Base-by-base conservation (phyloP, 2,113 vertebrate species). In the Sylvilagus bachmani region DNA sequence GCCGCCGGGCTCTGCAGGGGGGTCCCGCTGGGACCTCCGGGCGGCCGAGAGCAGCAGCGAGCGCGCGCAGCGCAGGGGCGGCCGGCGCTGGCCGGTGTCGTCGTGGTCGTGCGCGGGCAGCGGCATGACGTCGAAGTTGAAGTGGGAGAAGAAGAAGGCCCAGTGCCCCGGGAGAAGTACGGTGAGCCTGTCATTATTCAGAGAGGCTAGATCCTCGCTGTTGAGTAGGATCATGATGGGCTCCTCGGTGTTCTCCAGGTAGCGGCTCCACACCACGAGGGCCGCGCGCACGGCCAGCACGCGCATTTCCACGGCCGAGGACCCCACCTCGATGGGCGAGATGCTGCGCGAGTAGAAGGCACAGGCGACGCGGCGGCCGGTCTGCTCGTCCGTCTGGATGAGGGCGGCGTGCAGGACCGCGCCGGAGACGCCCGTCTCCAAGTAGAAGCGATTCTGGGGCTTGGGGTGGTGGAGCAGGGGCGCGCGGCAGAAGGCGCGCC, bases 191-290 rank as follows among this genome's bases (percentile, higher is more conserved):
- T 97, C 95, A 95, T 97, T 95, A 73, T 97, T 97, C 96, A 97
- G 96, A 71, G 97, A 97, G 96, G 97, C 90, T 14, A 97, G 97
- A 93, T 97, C 96, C 97, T 97, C 95, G 27, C 86, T 91, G 79
- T 93, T 94, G 75, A 97, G 93, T 92, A 96, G 97, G 95, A 97
- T 96, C 96, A 97, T 96, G 96, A 97, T 96, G 89, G 97, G 96
- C 97, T 97, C 95, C 96, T 97, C 97, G 95, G 92, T 96, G 96
- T 96, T 97, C 96, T 97, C 97, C 96, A 97, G 97, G 96, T 97
- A 97, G 95, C 83, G 96, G 12, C 83, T 69, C 96, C 97, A 97
- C 95, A 96, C 97, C 71, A 24, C 73, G 84, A 97, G 96, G 96
- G 97, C 66, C 73, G 97, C 95, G 95, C 91, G 62, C 0, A 97